Conservation (phyloP, 2,113 vertebrate genomes). For the Drymodes brunneopygia region DNA sequence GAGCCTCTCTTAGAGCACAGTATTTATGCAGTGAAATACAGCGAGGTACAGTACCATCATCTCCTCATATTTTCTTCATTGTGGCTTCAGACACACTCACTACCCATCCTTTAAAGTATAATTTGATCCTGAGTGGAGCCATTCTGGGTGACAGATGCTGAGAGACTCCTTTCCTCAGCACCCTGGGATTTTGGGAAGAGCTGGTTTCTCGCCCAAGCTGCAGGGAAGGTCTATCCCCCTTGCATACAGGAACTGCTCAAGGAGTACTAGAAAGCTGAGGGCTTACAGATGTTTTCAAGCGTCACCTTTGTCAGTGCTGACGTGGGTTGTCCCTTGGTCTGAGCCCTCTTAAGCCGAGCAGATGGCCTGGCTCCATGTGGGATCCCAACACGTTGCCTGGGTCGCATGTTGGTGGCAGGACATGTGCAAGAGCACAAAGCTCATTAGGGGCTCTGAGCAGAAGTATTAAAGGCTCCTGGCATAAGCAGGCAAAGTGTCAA, state of each 20-base stretch:
- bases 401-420: neutral
- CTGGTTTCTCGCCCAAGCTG: neutral
- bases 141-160: rapidly evolving
- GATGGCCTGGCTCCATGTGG: neutral
- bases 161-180: neutral
- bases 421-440: neutral
- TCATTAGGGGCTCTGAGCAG: neutral
- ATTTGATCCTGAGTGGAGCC: neutral
- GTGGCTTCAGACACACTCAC: neutral
- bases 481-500: neutral
- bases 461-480: neutral
- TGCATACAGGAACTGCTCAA: rapidly evolving
- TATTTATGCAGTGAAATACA: neutral
- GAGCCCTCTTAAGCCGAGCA: slow-evolving; percentile 21
- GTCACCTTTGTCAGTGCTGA: neutral
- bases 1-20: neutral
- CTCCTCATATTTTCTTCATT: rapidly evolving
- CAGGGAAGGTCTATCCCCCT: neutral
- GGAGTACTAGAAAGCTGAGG: neutral
- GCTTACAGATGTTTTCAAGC: neutral
- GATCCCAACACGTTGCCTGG: neutral
- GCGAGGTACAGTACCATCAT: rapidly evolving
- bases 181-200: neutral
- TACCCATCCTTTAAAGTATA: neutral
- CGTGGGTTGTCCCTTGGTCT: neutral